These are phyloP conservation scores for Pimephales promelas DNA, from an alignment of 2,113 vertebrate genomes.

Conservation along the genomic window DNA sequence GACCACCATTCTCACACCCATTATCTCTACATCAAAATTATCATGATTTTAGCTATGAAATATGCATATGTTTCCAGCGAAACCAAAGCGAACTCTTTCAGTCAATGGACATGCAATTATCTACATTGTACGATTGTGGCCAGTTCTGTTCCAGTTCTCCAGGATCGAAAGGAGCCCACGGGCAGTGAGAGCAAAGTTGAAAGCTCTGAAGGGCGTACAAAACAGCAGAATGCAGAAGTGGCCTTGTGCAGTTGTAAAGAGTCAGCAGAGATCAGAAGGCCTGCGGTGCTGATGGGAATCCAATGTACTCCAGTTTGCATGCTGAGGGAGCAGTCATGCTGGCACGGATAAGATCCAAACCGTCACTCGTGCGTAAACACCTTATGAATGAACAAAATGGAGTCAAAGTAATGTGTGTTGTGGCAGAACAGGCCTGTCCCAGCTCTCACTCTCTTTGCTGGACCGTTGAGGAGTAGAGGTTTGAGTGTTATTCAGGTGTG, in stretches of 20 bases:
- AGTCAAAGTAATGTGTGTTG: conserved; percentile 45
- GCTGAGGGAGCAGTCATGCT: conserved; percentile 60
- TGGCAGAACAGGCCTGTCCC: conserved; percentile 32
- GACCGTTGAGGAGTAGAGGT: conserved; percentile 42
- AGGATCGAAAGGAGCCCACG: conserved; percentile 6
- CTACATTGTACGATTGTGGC: not conserved
- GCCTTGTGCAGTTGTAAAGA: conserved; percentile 40
- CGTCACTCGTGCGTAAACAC: conserved; percentile 63
- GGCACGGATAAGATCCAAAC: conserved; percentile 51
- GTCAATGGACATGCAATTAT: conserved; percentile 24
- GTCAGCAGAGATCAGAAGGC: conserved; percentile 41
- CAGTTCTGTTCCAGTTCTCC: conserved; percentile 17
- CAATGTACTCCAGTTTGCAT: conserved; percentile 51
- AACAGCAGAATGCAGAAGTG: conserved; percentile 37
- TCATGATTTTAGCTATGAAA: not conserved
- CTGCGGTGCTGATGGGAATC: conserved; percentile 41
- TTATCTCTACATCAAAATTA: not conserved
- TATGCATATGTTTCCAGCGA: conserved; percentile 5
- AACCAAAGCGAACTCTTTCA: conserved; percentile 30
- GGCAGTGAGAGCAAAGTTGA: conserved; percentile 25
- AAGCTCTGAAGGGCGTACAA: conserved; percentile 40
- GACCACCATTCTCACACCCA: not conserved
- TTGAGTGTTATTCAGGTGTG: conserved; percentile 73
- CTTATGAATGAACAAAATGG: conserved; percentile 57
- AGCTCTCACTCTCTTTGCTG: conserved; percentile 46